Evolutionary conservation across 2,797 vertebrate species (phyloP).

Genomic region (Notoglanidium macrostoma): DNA sequence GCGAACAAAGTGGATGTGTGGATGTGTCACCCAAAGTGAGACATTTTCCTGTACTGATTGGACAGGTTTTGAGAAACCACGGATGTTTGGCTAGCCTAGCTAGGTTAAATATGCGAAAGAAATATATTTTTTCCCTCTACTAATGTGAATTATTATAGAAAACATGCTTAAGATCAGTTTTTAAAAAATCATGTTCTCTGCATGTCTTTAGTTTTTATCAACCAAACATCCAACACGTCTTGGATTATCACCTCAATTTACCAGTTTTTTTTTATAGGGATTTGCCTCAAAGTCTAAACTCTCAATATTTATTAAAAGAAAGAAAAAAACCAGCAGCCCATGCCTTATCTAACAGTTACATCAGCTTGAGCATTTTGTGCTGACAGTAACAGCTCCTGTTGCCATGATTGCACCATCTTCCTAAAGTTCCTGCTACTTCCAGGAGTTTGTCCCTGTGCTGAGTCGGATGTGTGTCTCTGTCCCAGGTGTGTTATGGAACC

Average conservation of each 20-base stretch:
- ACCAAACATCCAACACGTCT: not conserved
- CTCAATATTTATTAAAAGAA: not conserved
- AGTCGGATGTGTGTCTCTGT: conserved; percentile 14
- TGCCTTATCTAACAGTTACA: not conserved
- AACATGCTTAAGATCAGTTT: not conserved
- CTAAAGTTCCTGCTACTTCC: not conserved
- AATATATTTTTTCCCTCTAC: not conserved
- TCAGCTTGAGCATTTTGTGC: conserved; percentile 22
- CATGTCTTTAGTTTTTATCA: not conserved
- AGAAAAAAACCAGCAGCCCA: not conserved
- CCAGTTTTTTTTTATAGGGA: not conserved
- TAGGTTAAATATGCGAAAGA: not conserved
- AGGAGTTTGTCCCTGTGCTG: not conserved
- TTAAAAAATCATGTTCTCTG: not conserved
- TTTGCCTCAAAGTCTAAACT: not conserved
- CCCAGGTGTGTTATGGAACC: conserved; percentile 96
- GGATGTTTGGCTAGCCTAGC: not conserved
- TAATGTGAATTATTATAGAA: not conserved
- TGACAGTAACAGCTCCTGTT: not conserved
- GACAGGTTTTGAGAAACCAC: not conserved
- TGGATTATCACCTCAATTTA: not conserved
- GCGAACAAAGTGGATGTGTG: not conserved
- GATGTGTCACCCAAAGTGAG: not conserved
- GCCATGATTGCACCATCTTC: conserved; percentile 18
- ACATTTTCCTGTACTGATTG: not conserved